These are phyloP conservation scores for Trisateles emortualis DNA, from an alignment of 2,888 invertebrate genomes.

Conservation along the genomic window DNA sequence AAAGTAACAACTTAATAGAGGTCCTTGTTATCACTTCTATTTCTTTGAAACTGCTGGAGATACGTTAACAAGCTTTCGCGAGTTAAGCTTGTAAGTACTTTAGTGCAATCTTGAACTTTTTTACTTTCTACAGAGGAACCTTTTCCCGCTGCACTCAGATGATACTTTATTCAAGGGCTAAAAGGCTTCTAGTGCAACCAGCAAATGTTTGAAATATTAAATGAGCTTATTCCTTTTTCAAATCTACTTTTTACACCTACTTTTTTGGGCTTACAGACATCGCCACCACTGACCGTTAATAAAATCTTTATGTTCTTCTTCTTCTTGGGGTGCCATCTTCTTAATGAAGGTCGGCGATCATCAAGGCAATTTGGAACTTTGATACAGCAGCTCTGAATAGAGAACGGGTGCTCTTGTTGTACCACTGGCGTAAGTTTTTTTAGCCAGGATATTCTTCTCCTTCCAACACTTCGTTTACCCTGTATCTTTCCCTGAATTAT, in stretches of 20 bases:
- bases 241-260: background rate
- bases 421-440: too few species aligned
- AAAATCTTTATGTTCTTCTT: too few species aligned
- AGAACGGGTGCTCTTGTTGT: too few species aligned
- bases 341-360: too few species aligned
- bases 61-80: slow-evolving; percentile 4
- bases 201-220: background rate
- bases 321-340: too few species aligned
- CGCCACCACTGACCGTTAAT: too few species aligned
- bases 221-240: background rate
- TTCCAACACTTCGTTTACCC: too few species aligned
- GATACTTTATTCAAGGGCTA: slow-evolving; percentile 3
- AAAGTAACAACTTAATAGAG: background rate
- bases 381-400: too few species aligned
- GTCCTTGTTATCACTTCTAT: slow-evolving; percentile 2
- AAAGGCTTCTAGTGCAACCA: background rate
- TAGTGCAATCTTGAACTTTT: background rate
- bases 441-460: too few species aligned
- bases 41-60: slow-evolving; percentile 1
- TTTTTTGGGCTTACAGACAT: too few species aligned
- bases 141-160: slow-evolving; percentile 1
- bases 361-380: too few species aligned
- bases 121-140: slow-evolving; percentile 1
- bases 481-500: too few species aligned
- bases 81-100: background rate